A percentile compares a stretch with the other conserved stretches of the same genome.
These are phyloP conservation scores for Caenorhabditis zanzibari DNA, from an alignment of 2,888 invertebrate species.

Conservation along the genomic window DNA sequence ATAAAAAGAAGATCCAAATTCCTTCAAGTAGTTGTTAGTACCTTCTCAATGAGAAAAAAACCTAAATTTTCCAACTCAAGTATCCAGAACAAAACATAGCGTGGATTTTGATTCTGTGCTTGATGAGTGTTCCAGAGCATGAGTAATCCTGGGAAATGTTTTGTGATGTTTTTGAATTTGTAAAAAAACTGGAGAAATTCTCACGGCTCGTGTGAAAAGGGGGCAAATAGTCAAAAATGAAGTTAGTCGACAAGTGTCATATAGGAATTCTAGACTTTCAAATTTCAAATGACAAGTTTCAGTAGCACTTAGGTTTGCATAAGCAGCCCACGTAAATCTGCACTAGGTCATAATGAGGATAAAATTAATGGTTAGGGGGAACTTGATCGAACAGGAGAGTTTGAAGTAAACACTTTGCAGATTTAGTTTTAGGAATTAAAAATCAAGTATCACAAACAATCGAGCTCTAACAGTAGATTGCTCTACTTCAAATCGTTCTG, in stretches of 20 bases:
- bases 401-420: constrained; percentile 1
- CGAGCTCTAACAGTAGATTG: not conserved
- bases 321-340: constrained; percentile 3
- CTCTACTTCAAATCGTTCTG: too few species aligned
- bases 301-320: constrained; percentile 16
- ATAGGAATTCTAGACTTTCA: not conserved
- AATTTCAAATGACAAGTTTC: constrained; percentile 3
- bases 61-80: not conserved
- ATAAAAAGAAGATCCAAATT: not conserved
- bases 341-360: not conserved
- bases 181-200: not conserved
- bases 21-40: too few species aligned
- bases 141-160: constrained; percentile 16
- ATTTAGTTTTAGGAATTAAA: not conserved
- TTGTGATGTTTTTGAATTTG: constrained; percentile 1
- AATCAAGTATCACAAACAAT: too few species aligned
- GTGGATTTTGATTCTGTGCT: not conserved
- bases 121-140: constrained; percentile 12
- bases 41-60: not conserved
- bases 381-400: not conserved
- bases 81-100: constrained; percentile 4
- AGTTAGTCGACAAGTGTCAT: not conserved
- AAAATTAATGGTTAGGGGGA: constrained; percentile 1
- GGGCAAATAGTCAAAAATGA: not conserved
- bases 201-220: not conserved